Percentiles rank a stretch among this genome's conserved stretches.
phyloP scores from a whole-genome alignment of 2,797 vertebrate genomes.

The Crotalus adamanteus region DNA sequence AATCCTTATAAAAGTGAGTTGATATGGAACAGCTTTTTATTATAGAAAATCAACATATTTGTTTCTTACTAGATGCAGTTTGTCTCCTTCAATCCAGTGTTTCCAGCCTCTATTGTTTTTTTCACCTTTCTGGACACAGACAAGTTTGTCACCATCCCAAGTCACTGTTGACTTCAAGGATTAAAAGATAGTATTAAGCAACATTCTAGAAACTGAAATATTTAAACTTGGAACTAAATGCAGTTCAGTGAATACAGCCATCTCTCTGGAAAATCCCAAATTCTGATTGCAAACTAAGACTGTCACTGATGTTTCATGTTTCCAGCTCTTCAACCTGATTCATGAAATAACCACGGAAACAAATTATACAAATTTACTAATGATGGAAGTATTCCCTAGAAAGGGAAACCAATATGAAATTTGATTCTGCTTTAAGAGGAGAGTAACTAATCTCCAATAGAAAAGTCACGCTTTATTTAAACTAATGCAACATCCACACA shows the following conservation, averaged over 20 bases:
- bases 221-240: not conserved
- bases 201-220: not conserved
- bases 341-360: not conserved
- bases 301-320: slow-evolving; percentile 3
- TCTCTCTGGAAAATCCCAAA: not conserved
- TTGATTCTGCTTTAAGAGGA: not conserved
- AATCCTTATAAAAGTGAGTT: not conserved
- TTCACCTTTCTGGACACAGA: slow-evolving; percentile 91
- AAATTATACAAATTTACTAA: slow-evolving; percentile 6
- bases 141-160: slow-evolving; percentile 90
- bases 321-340: slow-evolving; percentile 17
- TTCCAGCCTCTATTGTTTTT: slow-evolving; percentile 94
- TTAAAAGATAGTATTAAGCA: slow-evolving; percentile 41
- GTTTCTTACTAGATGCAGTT: slow-evolving; percentile 85
- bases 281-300: not conserved
- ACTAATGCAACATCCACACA: not conserved
- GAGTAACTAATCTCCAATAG: slow-evolving; percentile 13
- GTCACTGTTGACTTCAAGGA: slow-evolving; percentile 78
- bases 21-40: not conserved
- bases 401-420: not conserved
- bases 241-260: not conserved
- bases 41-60: not conserved
- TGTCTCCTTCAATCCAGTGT: slow-evolving; percentile 91
- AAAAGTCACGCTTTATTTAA: slow-evolving; percentile 7
- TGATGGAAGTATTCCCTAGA: not conserved